phyloP scores from a whole-genome alignment of 2,113 vertebrate species.

The Opisthocomus hoazin region DNA sequence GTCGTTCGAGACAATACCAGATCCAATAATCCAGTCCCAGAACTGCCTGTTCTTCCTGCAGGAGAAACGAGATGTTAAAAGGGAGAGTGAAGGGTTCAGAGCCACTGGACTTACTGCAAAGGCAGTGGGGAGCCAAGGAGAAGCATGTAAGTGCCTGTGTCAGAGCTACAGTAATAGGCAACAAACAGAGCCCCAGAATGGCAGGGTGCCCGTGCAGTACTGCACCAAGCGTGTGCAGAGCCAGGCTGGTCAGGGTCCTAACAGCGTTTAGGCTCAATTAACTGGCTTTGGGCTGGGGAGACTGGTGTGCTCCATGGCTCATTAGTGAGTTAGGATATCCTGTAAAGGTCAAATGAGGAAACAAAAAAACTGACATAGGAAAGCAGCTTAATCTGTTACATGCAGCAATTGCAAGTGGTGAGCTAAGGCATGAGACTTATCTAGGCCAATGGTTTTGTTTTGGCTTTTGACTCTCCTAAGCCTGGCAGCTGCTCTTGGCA shows the following conservation, averaged over 20 bases:
- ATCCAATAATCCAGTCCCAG: not conserved
- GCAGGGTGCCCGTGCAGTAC: fast-evolving
- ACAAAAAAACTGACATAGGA: not conserved
- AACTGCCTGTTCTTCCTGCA: not conserved
- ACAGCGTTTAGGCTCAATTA: not conserved
- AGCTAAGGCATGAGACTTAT: not conserved
- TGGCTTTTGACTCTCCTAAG: not conserved
- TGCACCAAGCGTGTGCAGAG: not conserved
- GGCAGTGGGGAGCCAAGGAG: not conserved
- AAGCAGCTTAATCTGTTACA: not conserved
- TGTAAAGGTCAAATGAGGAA: not conserved
- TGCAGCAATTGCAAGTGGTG: not conserved
- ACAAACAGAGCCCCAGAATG: not conserved
- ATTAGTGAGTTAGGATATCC: not conserved
- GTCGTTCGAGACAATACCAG: not conserved
- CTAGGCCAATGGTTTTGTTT: not conserved
- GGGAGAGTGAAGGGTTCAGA: not conserved
- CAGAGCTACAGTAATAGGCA: not conserved
- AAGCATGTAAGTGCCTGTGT: not conserved
- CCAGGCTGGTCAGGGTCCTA: not conserved
- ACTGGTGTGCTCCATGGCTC: not conserved
- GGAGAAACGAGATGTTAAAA: not conserved
- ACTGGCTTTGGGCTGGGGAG: not conserved
- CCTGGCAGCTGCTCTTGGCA: not conserved
- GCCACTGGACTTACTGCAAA: not conserved